phyloP scores from a whole-genome alignment of 2,113 vertebrate genomes.

The Istiophorus platypterus region DNA sequence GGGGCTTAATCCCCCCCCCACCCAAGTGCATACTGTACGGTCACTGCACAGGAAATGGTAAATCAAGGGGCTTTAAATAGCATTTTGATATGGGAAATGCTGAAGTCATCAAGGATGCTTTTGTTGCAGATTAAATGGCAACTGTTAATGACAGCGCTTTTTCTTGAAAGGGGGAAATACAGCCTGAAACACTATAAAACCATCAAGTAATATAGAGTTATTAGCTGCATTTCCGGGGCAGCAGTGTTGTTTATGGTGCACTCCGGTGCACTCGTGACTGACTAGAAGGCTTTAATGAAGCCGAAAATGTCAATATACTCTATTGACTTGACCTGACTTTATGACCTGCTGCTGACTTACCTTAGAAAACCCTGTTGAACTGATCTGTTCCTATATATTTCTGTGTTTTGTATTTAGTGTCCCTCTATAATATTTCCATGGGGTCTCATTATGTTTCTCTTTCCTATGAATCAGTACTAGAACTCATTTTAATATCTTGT shows the following conservation, averaged over 20 bases:
- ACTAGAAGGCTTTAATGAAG: slow-evolving; percentile 38
- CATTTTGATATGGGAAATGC: slow-evolving; percentile 6
- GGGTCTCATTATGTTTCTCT: too few species aligned
- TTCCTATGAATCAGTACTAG: too few species aligned
- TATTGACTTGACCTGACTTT: slow-evolving; percentile 55
- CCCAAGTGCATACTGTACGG: slow-evolving; percentile 14
- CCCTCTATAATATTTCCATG: not conserved
- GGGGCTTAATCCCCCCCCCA: slow-evolving; percentile 20
- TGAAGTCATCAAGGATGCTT: slow-evolving; percentile 1
- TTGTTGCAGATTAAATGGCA: slow-evolving; percentile 15
- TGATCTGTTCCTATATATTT: not conserved
- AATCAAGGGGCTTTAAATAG: slow-evolving; percentile 57
- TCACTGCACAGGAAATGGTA: slow-evolving; percentile 52
- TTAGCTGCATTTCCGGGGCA: not conserved
- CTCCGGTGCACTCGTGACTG: not conserved
- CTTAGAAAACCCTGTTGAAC: not conserved
- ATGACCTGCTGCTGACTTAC: slow-evolving; percentile 39
- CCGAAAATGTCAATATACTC: slow-evolving; percentile 23
- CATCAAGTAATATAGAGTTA: not conserved
- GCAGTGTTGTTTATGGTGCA: slow-evolving; percentile 1
- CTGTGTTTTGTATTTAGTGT: not conserved
- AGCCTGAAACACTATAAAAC: not conserved
- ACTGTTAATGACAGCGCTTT: not conserved
- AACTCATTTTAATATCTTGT: too few species aligned
- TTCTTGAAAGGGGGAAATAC: not conserved